These are phyloP conservation scores for Pseudachorutes palmiensis DNA, from an alignment of 1,140 invertebrate species.

Conservation along the genomic window DNA sequence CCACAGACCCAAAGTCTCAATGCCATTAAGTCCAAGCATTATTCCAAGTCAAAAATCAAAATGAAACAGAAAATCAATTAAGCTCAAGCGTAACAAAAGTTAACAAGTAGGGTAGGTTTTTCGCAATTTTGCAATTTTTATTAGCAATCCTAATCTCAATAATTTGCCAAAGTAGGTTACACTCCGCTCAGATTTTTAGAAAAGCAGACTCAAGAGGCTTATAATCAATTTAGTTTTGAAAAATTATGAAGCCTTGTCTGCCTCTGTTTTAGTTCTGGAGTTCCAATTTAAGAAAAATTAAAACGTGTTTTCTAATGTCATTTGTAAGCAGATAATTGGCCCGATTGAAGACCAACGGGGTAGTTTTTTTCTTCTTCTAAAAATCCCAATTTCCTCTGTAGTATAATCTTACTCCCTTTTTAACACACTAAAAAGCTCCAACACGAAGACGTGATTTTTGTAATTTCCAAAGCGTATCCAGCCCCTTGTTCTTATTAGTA, in stretches of 20 bases:
- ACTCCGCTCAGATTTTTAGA: background rate
- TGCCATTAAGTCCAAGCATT: too few species aligned
- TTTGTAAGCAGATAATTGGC: too few species aligned
- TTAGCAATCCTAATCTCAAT: too few species aligned
- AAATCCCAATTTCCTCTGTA: too few species aligned
- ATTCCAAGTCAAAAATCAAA: background rate
- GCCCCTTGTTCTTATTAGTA: background rate
- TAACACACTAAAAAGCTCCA: background rate
- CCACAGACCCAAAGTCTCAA: too few species aligned
- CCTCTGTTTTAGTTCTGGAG: too few species aligned
- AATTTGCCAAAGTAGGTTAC: background rate
- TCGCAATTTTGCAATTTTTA: background rate
- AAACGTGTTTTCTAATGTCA: too few species aligned
- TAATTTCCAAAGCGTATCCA: background rate
- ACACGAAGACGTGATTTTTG: background rate
- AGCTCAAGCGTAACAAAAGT: background rate
- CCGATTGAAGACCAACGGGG: too few species aligned
- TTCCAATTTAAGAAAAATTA: too few species aligned
- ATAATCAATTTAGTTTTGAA: background rate
- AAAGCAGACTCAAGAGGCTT: too few species aligned
- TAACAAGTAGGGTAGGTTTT: background rate
- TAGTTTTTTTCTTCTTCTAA: background rate
- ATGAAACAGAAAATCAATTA: conserved; percentile 3
- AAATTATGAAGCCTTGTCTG: background rate
- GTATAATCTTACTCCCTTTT: too few species aligned